Conservation (phyloP, 2,113 vertebrate genomes). For the Ctenodactylus gundi region DNA sequence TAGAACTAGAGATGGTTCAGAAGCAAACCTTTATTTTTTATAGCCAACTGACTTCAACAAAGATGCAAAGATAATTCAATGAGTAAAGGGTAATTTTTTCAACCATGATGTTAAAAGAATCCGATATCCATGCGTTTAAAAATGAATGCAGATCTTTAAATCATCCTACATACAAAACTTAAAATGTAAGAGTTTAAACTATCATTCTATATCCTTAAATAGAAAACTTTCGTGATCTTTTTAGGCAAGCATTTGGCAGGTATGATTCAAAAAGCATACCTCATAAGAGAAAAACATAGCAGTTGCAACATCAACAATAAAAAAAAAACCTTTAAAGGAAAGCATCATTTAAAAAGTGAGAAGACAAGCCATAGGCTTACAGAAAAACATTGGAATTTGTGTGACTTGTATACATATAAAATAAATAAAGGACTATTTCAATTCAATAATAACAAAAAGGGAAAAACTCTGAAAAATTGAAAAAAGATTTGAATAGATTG, state of each 20-base stretch:
- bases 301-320: not conserved
- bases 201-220: not conserved
- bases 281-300: not conserved
- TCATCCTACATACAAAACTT: not conserved
- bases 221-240: not conserved
- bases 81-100: not conserved
- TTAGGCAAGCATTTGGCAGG: not conserved
- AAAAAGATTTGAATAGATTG: constrained; percentile 17
- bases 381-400: not conserved
- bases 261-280: not conserved
- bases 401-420: not conserved
- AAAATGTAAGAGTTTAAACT: constrained; percentile 6
- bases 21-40: constrained; percentile 28
- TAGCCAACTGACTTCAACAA: not conserved
- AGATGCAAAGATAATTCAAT: not conserved
- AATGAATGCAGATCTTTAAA: not conserved
- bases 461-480: not conserved
- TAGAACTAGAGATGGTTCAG: not conserved
- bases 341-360: not conserved
- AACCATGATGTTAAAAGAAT: constrained; percentile 1
- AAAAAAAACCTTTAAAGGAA: too few relatives aligned
- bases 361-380: not conserved
- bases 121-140: not conserved
- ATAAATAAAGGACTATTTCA: not conserved
- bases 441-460: not conserved